Evolutionary conservation across 2,888 invertebrate genomes (phyloP).

Genomic region (Cryptosula pallasiana): DNA sequence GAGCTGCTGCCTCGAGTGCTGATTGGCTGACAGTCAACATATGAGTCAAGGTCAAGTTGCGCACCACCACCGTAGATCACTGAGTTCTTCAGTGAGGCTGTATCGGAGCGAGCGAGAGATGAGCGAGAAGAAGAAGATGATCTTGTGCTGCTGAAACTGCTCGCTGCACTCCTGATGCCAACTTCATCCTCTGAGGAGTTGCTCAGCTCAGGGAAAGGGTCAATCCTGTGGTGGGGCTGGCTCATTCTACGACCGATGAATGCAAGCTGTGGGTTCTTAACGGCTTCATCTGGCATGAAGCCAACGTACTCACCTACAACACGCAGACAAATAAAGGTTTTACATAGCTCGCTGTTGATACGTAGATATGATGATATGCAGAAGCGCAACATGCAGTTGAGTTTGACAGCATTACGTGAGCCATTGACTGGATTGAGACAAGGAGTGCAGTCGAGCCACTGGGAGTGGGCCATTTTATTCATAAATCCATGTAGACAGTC

Average conservation of each 20-base stretch:
- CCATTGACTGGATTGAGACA: no score
- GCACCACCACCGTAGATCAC: background rate
- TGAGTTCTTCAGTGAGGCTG: background rate
- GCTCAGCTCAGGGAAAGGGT: slow-evolving; percentile 13
- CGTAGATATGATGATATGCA: no score
- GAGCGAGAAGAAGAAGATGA: slow-evolving; percentile 20
- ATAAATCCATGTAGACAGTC: no score
- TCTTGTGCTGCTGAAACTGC: slow-evolving; percentile 17
- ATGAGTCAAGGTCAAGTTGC: background rate
- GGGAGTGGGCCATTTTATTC: no score
- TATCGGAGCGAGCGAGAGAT: background rate
- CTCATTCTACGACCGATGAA: background rate
- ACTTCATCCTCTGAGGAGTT: background rate
- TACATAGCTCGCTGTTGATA: no score
- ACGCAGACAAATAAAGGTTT: no score
- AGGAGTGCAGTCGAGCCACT: no score
- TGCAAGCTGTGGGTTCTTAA: background rate
- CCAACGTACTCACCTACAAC: background rate
- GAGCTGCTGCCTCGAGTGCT: background rate
- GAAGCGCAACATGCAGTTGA: no score
- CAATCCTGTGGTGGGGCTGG: background rate
- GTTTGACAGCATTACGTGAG: no score
- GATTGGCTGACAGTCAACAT: background rate
- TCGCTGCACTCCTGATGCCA: background rate
- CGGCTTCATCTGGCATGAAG: background rate